Evolutionary conservation across 2,797 vertebrate species (phyloP).

Genomic region (Hoplostethus mediterraneus): DNA sequence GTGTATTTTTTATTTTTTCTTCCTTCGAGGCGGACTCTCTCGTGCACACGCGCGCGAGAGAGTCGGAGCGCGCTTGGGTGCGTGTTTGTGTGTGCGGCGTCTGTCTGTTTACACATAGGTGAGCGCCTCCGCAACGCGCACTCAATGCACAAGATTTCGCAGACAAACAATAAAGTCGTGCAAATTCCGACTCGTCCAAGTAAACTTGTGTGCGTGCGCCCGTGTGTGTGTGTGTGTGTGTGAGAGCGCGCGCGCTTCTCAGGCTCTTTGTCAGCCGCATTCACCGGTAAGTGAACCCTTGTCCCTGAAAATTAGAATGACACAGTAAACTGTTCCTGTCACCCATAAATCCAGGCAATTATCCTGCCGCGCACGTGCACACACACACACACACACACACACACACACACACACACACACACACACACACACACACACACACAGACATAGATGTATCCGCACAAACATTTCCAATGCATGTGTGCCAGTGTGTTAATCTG

Average conservation of each 20-base stretch:
- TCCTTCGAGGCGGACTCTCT: conserved; percentile 9
- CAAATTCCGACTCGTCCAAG: conserved; percentile 45
- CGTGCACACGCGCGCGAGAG: conserved; percentile 3
- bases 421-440: conserved; percentile 10
- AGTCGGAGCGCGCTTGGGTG: not conserved
- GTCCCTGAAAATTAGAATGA: conserved; percentile 73
- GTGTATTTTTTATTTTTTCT: no score
- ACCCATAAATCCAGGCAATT: conserved; percentile 72
- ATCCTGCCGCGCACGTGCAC: conserved; percentile 16
- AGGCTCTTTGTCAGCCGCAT: conserved; percentile 57
- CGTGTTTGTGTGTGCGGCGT: conserved; percentile 46
- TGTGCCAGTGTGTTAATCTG: conserved; percentile 65
- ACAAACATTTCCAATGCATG: conserved; percentile 34
- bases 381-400: no score
- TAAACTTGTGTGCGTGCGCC: conserved; percentile 22
- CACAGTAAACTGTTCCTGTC: conserved; percentile 73
- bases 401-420: conserved; percentile 27
- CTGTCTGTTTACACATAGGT: conserved; percentile 56
- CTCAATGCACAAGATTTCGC: conserved; percentile 43
- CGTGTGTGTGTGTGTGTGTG: conserved; percentile 24
- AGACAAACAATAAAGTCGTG: conserved; percentile 52
- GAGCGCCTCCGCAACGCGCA: conserved; percentile 62
- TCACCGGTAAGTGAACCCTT: conserved; percentile 75
- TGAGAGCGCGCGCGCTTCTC: conserved; percentile 16
- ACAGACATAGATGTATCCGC: not conserved